Base-by-base conservation (phyloP, 2,888 invertebrate species). In the Tridacna gigas region DNA sequence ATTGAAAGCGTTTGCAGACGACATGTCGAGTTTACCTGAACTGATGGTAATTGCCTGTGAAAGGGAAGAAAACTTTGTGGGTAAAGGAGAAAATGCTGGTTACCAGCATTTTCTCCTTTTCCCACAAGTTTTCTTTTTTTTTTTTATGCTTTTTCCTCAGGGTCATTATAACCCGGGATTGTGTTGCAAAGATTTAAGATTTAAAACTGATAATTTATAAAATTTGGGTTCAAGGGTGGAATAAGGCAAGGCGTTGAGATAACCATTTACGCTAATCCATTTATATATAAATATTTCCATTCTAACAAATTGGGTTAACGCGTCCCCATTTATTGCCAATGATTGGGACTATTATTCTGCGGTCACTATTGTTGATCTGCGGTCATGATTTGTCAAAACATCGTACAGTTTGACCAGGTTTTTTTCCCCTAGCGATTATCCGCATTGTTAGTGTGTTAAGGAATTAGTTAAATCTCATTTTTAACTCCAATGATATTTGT, bases 351-450 rank as follows among this genome's bases (percentile, higher is more conserved):
- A 71, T 71, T 71, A 71, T 71, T 71, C 15, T 51, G 15, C 51
- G 47, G 71, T 25, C 71, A 25, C 25, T 26, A 37, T 65, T 75
- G 75, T 65, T 63, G 47, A 69, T 74, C 51, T 56, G 74, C 22
- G 76, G 65, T 78, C 48, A 74, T 37, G 79, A 76, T 80, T 82
- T 84, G 74, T 80, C 66, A 82, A 84, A 84, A 82, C 82, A 82
- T 80, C n/a, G 51, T 73, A 80, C 69, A 45, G 47, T 75, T 51
- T 48, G 71, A 26, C 60, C 26, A 71, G 74, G 82, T 78, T 77
- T 75, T n/a, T 37, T 37, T 37, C 37, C 37, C 63, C 61, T 60
- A 37, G n/a, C 48, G 77, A 82, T 71, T 85, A 80, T 69, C 61
- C 37, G 74, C 51, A 71, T 71, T 71, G 71, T 71, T 22, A 71